Percentiles rank a stretch among this genome's conserved stretches.
Conservation (phyloP, 2,888 invertebrate genomes). For the Asteroscopus sphinx region DNA sequence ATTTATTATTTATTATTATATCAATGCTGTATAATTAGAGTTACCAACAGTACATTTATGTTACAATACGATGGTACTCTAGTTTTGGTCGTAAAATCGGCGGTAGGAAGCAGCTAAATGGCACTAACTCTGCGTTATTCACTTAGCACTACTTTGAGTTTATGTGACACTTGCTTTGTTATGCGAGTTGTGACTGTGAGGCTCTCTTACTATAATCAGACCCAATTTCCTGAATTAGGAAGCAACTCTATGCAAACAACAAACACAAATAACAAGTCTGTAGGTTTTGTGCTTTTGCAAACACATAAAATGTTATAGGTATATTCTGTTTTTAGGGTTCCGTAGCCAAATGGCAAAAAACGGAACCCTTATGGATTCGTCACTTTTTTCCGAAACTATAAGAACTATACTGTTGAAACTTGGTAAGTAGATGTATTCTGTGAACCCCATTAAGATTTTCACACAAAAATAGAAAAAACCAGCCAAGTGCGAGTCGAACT, state of each 20-base stretch:
- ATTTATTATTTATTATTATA: too few relatives aligned
- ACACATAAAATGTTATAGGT: not conserved
- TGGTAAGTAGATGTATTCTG: too few relatives aligned
- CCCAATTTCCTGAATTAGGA: constrained; percentile 36
- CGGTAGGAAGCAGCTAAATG: constrained; percentile 23
- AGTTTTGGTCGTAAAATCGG: constrained; percentile 33
- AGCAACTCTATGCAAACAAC: constrained; percentile 22
- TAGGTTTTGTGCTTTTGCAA: not conserved
- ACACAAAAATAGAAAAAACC: too few relatives aligned
- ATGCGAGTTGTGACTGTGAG: constrained; percentile 31
- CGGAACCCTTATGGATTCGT: too few relatives aligned
- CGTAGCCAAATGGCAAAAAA: too few relatives aligned
- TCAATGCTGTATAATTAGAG: not conserved
- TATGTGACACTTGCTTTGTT: constrained; percentile 48
- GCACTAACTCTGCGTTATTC: constrained; percentile 44
- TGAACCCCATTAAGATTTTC: too few relatives aligned
- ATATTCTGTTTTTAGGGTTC: not conserved
- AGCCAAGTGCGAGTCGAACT: too few relatives aligned
- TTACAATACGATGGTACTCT: constrained; percentile 6
- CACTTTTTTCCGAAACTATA: too few relatives aligned
- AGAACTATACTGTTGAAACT: too few relatives aligned
- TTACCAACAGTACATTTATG: not conserved
- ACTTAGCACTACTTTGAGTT: constrained; percentile 48
- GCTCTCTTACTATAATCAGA: constrained; percentile 40
- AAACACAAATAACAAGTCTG: constrained; percentile 24